Base-by-base conservation (phyloP, 2,888 invertebrate genomes). In the Pelosia muscerda region DNA sequence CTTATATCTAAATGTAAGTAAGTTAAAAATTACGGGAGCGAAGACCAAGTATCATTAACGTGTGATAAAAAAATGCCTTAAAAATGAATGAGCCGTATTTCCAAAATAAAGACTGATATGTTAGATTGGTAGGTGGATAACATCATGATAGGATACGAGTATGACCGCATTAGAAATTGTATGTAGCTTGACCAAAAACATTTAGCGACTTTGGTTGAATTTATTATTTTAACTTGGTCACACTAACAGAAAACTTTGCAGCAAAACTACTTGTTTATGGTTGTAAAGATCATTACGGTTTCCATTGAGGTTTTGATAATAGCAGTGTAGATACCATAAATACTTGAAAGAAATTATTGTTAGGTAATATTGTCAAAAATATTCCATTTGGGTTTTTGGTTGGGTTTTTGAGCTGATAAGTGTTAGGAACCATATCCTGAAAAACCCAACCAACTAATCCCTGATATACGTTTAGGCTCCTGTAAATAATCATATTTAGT, bases 51-150 rank as follows among this genome's bases (percentile, higher is more conserved):
- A 54, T 23, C 23, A 34, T 22, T 13, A 13, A 53, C 19, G 31
- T 65, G 76, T 81, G 75, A 74, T 76, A 74, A 53, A 67, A n/a
- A 68, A 74, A 72, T 84, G 87, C 83, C 85, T 87, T 85, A 62
- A 66, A 70, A n/a, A 65, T 64, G 76, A 69, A 71, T 63, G 75
- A 77, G 71, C 79, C 81, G 84, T 86, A 84, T 86, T 85, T 84
- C 78, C 79, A 81, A 76, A 69, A 76, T 71, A 71, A 86, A 88
- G 88, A 88, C 88, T 88, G 89, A 88, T 82, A 69, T 65, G 70
- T 66, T 82, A 85, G 77, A 67, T 78, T 75, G 72, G 53, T 75
- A 78, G 65, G 66, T 69, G 63, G 60, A 42, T 61, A 75, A 73
- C 75, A 80, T 78, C 79, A 77, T 74, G 19, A 57, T 69, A 63